A percentile compares a stretch with the other conserved stretches of the same genome.
Conservation (phyloP, 1,140 invertebrate species). For the Hylaeus anthracinus region DNA sequence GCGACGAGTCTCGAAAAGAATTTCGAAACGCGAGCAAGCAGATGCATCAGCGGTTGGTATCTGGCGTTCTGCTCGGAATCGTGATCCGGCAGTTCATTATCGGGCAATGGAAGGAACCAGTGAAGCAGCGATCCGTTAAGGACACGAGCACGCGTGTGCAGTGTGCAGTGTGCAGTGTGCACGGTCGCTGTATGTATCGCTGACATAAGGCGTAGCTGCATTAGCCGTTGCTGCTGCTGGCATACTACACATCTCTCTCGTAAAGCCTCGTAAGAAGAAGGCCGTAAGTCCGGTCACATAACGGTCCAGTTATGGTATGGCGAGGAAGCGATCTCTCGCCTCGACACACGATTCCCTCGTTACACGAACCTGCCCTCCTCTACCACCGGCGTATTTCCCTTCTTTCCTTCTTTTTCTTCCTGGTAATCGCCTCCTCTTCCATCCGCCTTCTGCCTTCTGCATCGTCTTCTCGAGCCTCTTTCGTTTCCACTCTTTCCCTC, state of each 20-base stretch:
- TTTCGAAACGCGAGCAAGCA: background rate
- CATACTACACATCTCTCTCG: slow-evolving; percentile 39
- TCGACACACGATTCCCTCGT: slow-evolving; percentile 67
- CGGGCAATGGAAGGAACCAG: slow-evolving; percentile 37
- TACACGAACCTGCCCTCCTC: slow-evolving; percentile 56
- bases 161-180: background rate
- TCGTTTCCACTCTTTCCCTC: no score
- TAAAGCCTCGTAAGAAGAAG: slow-evolving; percentile 60
- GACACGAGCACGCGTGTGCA: slow-evolving; percentile 30
- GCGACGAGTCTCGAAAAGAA: no score
- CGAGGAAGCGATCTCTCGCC: slow-evolving; percentile 72
- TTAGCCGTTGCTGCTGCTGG: slow-evolving; percentile 1
- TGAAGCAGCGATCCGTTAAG: slow-evolving; percentile 44
- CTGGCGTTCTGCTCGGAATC: background rate
- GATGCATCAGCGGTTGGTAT: slow-evolving; percentile 1
- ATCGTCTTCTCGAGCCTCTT: background rate
- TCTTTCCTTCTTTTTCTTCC: background rate
- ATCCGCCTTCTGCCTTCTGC: background rate
- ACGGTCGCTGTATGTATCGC: slow-evolving; percentile 10
- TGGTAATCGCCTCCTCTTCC: background rate
- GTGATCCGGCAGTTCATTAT: slow-evolving; percentile 41
- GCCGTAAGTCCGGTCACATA: slow-evolving; percentile 76
- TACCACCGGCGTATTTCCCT: slow-evolving; percentile 21
- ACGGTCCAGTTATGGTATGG: slow-evolving; percentile 78
- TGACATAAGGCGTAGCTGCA: slow-evolving; percentile 41